These are phyloP conservation scores for Brotula barbata DNA, from an alignment of 2,797 vertebrate species.

Conservation along the genomic window DNA sequence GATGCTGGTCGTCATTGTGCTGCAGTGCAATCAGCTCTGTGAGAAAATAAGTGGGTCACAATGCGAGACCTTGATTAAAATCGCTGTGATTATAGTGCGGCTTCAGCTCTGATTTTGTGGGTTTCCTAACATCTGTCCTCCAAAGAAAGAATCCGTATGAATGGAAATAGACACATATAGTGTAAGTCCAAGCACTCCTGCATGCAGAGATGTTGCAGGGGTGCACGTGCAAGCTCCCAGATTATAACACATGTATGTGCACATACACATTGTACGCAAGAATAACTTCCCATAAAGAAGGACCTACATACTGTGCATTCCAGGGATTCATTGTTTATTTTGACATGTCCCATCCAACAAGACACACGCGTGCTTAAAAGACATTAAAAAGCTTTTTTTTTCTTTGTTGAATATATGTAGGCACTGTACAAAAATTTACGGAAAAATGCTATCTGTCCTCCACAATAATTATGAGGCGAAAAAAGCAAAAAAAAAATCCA, in stretches of 20 bases:
- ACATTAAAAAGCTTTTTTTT: too few relatives aligned
- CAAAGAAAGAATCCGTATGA: slow-evolving; percentile 51
- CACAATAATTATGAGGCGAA: too few relatives aligned
- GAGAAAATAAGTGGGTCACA: slow-evolving; percentile 81
- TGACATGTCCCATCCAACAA: background rate
- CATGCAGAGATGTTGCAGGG: slow-evolving; percentile 32
- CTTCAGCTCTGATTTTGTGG: slow-evolving; percentile 76
- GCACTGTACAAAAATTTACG: too few relatives aligned
- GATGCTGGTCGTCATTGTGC: slow-evolving; percentile 69
- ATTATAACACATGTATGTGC: slow-evolving; percentile 34
- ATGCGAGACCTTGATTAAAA: slow-evolving; percentile 80
- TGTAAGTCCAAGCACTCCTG: slow-evolving; percentile 23
- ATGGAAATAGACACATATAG: slow-evolving; percentile 58
- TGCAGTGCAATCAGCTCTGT: slow-evolving; percentile 78
- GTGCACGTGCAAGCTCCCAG: slow-evolving; percentile 31
- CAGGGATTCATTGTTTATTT: slow-evolving; percentile 17
- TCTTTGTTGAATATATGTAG: too few relatives aligned
- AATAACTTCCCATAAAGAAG: background rate
- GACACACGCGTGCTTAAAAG: too few relatives aligned
- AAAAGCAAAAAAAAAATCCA: too few relatives aligned
- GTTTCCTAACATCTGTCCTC: slow-evolving; percentile 79
- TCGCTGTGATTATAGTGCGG: slow-evolving; percentile 77
- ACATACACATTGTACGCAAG: slow-evolving; percentile 25
- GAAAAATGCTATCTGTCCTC: too few relatives aligned
- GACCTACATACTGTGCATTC: slow-evolving; percentile 9